These are phyloP conservation scores for Psilopsiagon aurifrons DNA, from an alignment of 2,113 vertebrate species.

Conservation along the genomic window DNA sequence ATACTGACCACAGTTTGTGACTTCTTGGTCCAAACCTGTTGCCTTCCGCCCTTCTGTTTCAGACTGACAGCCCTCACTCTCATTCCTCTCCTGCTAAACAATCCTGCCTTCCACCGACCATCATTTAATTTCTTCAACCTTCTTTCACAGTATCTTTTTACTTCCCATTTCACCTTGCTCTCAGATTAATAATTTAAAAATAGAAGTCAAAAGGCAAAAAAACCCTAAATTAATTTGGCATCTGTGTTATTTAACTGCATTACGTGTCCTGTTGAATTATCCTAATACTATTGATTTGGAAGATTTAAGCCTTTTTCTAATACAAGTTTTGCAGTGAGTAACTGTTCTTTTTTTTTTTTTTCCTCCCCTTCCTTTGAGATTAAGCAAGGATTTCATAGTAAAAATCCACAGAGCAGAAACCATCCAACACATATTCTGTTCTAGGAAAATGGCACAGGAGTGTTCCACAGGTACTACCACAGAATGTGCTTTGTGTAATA, in stretches of 20 bases:
- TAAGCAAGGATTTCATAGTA: not conserved
- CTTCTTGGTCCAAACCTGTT: not conserved
- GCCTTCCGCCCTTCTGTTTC: not conserved
- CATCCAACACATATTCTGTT: not conserved
- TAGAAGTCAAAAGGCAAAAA: constrained; percentile 2
- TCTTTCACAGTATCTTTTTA: not conserved
- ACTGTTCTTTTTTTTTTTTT: not conserved
- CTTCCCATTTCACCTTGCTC: not conserved
- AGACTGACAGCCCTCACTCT: rapidly evolving
- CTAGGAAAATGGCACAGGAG: constrained; percentile 14
- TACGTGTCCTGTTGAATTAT: not conserved
- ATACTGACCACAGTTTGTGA: not conserved
- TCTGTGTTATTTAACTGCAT: not conserved
- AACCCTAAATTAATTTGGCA: not conserved
- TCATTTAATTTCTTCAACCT: not conserved
- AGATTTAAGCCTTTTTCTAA: not conserved
- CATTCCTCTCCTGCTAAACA: not conserved
- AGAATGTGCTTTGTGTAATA: not conserved
- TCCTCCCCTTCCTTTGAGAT: not conserved
- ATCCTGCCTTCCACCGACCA: not conserved
- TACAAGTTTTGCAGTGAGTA: not conserved
- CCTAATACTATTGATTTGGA: not conserved
- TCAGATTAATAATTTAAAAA: constrained; percentile 1
- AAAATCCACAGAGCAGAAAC: not conserved
- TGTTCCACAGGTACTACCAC: constrained; percentile 13